Base-by-base conservation (phyloP, 2,113 vertebrate species). In the Callionymus lyra region DNA sequence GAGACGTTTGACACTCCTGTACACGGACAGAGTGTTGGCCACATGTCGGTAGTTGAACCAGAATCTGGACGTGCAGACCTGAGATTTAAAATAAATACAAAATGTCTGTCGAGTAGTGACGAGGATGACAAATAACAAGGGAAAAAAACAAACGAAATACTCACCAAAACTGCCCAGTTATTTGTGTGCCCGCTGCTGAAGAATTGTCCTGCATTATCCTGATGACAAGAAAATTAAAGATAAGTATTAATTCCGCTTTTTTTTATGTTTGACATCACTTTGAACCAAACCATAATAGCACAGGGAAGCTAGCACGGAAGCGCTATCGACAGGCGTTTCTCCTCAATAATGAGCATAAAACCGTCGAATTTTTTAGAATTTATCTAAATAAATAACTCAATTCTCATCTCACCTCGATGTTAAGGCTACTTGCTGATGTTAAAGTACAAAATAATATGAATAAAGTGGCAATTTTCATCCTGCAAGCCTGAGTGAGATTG, bases 31-130 rank as follows among this genome's bases (percentile, higher is more conserved):
- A 1, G 90, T 94, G 53, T 99, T 99, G 65, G 94, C 94, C 66
- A 98, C 94, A 59, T 99, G 93, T 6, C 95, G 89, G 53, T 99
- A 98, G 82, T 99, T 99, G 70, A 99, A 98, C 95, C 95, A 99
- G 83, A 97, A 99, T 44, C 95, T 84, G 36, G 94, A 98, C 0
- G 93, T 98, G 27, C 93, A 99, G 41, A 98, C 93, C 95, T 97
- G 65, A 13, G 13, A 47, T 10, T n/a, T 8, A 2, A 21, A 12
- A 8, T 12, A 42, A 18, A 34, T 11, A 6, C 6, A 10, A 1
- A 19, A 17, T 9, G 16, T 6, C 2, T 9, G 0, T 8, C 16
- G 6, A 6, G 0, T 5, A 31, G 8, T n/a, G n/a, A n/a, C 8
- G 21, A 27, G 21, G 21, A 27, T 27, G 8, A 15, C 19, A 27